Conservation (phyloP, 1,140 invertebrate genomes). For the Papilio glaucus region DNA sequence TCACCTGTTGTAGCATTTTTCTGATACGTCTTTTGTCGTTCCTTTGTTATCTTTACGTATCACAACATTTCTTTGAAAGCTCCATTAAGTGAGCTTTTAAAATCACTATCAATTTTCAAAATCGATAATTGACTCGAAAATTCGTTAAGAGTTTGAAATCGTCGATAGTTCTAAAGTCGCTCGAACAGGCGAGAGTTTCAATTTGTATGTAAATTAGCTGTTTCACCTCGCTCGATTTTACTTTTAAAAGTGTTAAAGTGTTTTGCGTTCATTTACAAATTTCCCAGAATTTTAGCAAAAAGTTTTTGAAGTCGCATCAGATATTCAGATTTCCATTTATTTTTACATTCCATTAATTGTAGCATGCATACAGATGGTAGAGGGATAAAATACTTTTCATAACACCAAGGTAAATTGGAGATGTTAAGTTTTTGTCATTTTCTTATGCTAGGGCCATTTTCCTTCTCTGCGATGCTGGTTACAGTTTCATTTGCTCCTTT, state of each 20-base stretch:
- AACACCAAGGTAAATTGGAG: too few species aligned
- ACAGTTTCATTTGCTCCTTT: neutral
- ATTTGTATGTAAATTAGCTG: constrained; percentile 8
- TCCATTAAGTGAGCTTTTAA: neutral
- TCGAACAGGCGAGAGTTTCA: neutral
- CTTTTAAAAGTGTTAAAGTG: constrained; percentile 17
- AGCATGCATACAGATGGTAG: too few species aligned
- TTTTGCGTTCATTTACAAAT: constrained; percentile 2
- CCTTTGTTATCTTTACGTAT: too few species aligned
- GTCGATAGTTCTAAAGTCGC: neutral
- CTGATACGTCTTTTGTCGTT: too few species aligned
- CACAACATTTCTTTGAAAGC: neutral
- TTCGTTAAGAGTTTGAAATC: constrained; percentile 12
- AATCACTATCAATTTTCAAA: neutral
- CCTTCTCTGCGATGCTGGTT: too few species aligned
- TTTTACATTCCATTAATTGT: neutral
- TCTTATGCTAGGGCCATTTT: too few species aligned
- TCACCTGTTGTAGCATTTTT: too few species aligned
- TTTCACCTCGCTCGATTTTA: constrained; percentile 4
- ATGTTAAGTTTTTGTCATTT: too few species aligned
- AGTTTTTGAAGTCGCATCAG: neutral
- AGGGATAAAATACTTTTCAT: too few species aligned
- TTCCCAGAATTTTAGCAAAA: too few species aligned
- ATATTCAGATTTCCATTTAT: neutral
- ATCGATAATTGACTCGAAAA: constrained; percentile 19